A percentile compares a stretch with the other conserved stretches of the same genome.
Evolutionary conservation across 1,140 invertebrate genomes (phyloP).

Genomic region (Philaenus spumarius): DNA sequence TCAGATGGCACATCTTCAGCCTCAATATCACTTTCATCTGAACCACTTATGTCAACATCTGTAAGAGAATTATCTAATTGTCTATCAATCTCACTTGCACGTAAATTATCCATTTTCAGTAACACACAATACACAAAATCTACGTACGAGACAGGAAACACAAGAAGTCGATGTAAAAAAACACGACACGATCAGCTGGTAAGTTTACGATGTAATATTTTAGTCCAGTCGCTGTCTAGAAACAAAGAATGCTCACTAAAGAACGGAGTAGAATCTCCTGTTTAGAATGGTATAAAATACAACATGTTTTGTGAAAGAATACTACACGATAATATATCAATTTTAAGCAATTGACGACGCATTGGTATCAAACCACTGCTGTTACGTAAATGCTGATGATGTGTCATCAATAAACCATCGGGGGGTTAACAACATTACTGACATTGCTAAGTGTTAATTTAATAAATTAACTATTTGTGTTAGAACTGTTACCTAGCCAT

Average conservation of each 20-base stretch:
- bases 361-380: too few species aligned
- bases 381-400: too few species aligned
- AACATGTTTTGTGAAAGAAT: conserved; percentile 10
- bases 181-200: too few species aligned
- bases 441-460: too few species aligned
- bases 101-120: neutral
- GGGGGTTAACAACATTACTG: too few species aligned
- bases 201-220: neutral
- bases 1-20: neutral
- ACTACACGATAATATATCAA: too few species aligned
- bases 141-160: neutral
- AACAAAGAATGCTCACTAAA: neutral
- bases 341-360: too few species aligned
- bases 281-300: conserved; percentile 30
- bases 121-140: neutral
- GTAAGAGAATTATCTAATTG: neutral
- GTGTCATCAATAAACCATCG: too few species aligned
- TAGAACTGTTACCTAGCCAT: too few species aligned
- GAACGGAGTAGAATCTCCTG: neutral
- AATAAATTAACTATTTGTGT: too few species aligned
- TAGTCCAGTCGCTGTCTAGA: neutral
- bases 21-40: neutral
- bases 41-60: neutral
- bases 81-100: neutral
- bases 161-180: neutral